Percentiles rank a stretch among this genome's conserved stretches.
phyloP scores from a whole-genome alignment of 1,140 invertebrate species.

The Drosophila santomea region DNA sequence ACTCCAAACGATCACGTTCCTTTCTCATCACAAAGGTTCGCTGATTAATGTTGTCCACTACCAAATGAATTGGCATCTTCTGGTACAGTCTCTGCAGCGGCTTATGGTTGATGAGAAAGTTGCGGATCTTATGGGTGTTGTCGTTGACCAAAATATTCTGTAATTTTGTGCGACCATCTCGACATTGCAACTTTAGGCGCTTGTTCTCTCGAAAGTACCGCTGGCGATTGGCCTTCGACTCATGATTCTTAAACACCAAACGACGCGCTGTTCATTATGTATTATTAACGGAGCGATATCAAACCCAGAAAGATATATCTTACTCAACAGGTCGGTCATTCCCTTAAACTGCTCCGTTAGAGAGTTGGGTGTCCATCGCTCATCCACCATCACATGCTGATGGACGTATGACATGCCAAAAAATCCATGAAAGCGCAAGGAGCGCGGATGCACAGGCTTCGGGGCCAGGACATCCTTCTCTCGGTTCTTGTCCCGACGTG shows the following conservation, averaged over 20 bases:
- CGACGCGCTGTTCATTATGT: constrained; percentile 47
- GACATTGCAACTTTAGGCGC: constrained; percentile 68
- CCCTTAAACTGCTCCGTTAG: constrained; percentile 73
- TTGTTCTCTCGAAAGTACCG: constrained; percentile 57
- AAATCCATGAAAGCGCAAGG: constrained; percentile 70
- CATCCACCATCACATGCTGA: constrained; percentile 73
- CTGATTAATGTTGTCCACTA: constrained; percentile 82
- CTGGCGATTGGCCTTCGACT: constrained; percentile 66
- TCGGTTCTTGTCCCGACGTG: constrained; percentile 28
- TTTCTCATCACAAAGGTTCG: constrained; percentile 80
- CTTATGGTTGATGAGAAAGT: constrained; percentile 72
- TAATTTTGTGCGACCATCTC: constrained; percentile 72
- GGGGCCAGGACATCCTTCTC: constrained; percentile 63
- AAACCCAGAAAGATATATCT: constrained; percentile 3
- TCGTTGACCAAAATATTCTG: constrained; percentile 66
- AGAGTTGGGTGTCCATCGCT: constrained; percentile 71
- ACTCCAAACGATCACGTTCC: constrained; percentile 74
- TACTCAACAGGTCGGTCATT: constrained; percentile 75
- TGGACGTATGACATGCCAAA: constrained; percentile 71
- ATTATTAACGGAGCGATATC: not conserved
- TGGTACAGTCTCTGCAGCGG: constrained; percentile 78
- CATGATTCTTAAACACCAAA: constrained; percentile 64
- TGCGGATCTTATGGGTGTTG: constrained; percentile 67
- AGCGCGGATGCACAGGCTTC: constrained; percentile 72
- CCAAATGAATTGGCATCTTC: constrained; percentile 75